These are phyloP conservation scores for Podarcis lilfordi DNA, from an alignment of 2,797 vertebrate genomes.

Conservation along the genomic window DNA sequence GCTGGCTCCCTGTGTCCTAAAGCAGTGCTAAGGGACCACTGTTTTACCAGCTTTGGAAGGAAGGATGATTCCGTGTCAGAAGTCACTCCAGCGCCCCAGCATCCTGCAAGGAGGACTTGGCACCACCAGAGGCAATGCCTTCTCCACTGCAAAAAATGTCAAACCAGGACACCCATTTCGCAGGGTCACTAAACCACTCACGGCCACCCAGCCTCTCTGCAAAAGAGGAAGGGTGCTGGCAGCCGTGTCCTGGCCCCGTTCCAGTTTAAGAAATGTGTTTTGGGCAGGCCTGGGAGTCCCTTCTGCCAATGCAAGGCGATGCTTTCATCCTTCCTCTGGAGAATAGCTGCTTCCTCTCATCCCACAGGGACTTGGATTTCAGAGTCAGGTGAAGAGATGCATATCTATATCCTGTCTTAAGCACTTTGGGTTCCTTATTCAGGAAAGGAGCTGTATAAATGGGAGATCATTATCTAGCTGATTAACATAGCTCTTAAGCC, in stretches of 20 bases:
- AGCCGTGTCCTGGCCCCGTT: neutral
- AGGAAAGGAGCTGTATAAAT: slow-evolving; percentile 29
- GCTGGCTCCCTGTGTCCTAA: neutral
- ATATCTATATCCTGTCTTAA: slow-evolving; percentile 4
- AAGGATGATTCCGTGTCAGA: neutral
- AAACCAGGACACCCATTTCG: slow-evolving; percentile 2
- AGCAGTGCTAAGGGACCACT: neutral
- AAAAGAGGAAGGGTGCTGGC: neutral
- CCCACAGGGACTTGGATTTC: neutral
- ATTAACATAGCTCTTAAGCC: slow-evolving; percentile 38
- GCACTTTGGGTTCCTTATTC: slow-evolving; percentile 22
- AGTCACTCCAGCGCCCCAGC: neutral
- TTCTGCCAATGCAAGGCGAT: neutral
- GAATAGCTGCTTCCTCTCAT: neutral
- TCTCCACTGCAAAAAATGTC: slow-evolving; percentile 2
- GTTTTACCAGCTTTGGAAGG: neutral
- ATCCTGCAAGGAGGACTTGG: neutral
- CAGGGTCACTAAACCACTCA: slow-evolving; percentile 7
- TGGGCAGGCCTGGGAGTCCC: neutral
- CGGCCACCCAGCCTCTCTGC: slow-evolving; percentile 3
- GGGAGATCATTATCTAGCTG: slow-evolving; percentile 37
- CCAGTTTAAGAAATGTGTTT: neutral
- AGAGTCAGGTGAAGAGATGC: slow-evolving; percentile 20
- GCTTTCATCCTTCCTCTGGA: neutral
- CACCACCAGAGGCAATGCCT: neutral